Base-by-base conservation (phyloP, 2,113 vertebrate genomes). In the Meriones unguiculatus region DNA sequence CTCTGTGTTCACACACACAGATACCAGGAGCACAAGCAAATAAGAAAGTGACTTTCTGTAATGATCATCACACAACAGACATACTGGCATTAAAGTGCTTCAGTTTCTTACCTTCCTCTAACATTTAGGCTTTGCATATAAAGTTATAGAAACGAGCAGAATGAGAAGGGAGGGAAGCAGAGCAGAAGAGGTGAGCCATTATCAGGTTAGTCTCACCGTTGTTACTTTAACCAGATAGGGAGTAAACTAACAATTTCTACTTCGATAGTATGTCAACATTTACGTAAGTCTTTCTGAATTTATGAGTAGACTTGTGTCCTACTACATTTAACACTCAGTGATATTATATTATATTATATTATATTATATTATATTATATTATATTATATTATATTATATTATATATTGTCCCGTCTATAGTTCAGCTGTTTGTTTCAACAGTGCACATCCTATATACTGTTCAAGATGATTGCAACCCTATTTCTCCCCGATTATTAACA, bases 21-120 rank as follows among this genome's bases (percentile, higher is more conserved):
- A 95, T 76, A 92, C 32, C 24, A 62, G 57, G 17, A 67, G 54
- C 50, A 92, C 46, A 89, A 92, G 78, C 82, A 76, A 84, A 8
- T 89, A 67, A 90, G 80, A 67, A 94, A 96, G 88, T 24, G 18
- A 89, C 85, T 65, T 4, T 20, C 52, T 25, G 18, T 65, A 57
- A 85, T 88, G 46, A 67, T 87, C 75, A 94, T n/a, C 32, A 75
- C 38, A 92, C 87, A 54, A 95, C 35, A 94, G 70, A 94, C 90
- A 94, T 41, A 80, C 28, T 95, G 28, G 67, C 75, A 87, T 96
- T 94, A 92, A 87, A 93, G 75, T 77, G 50, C 73, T 96, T 96
- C 59, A 54, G 92, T 75, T 90, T 90, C 84, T 96, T 50, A 92
- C 22, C 32, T 95, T 84, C 62, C 62, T 89, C 59, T 95, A 62